Evolutionary conservation across 1,140 invertebrate genomes (phyloP).

Genomic region (Ips typographus): DNA sequence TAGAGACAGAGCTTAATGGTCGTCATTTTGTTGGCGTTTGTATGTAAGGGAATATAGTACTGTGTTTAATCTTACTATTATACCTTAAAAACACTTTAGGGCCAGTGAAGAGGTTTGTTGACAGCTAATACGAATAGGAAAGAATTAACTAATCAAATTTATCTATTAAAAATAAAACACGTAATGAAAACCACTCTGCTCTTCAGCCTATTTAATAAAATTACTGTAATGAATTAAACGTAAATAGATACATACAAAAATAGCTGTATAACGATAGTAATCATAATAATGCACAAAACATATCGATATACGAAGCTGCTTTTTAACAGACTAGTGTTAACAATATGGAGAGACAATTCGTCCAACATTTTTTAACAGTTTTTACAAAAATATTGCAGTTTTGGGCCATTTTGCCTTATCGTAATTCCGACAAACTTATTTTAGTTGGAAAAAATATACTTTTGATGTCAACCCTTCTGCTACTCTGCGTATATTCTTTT

Average conservation of each 20-base stretch:
- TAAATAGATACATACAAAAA: background rate
- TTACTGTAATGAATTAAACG: background rate
- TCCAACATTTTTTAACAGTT: no score
- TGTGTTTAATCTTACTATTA: no score
- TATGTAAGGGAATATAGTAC: background rate
- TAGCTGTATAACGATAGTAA: background rate
- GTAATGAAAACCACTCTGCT: no score
- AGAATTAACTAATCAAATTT: background rate
- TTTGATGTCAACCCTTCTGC: background rate
- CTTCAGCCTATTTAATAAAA: background rate
- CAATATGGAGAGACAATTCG: no score
- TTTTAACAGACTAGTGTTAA: background rate
- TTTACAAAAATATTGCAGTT: background rate
- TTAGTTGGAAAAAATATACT: background rate
- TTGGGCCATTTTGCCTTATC: constrained; percentile 13
- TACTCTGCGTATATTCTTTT: background rate
- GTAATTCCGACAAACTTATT: background rate
- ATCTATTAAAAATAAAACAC: background rate
- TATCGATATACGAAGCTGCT: background rate
- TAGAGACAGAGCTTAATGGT: background rate
- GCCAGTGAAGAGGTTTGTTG: background rate
- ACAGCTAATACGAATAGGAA: background rate
- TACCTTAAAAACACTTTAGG: no score
- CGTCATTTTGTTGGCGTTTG: background rate
- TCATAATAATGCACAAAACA: background rate